Percentiles rank a stretch among this genome's conserved stretches.
These are phyloP conservation scores for Agrilus biguttatus DNA, from an alignment of 2,888 invertebrate species.

Conservation along the genomic window DNA sequence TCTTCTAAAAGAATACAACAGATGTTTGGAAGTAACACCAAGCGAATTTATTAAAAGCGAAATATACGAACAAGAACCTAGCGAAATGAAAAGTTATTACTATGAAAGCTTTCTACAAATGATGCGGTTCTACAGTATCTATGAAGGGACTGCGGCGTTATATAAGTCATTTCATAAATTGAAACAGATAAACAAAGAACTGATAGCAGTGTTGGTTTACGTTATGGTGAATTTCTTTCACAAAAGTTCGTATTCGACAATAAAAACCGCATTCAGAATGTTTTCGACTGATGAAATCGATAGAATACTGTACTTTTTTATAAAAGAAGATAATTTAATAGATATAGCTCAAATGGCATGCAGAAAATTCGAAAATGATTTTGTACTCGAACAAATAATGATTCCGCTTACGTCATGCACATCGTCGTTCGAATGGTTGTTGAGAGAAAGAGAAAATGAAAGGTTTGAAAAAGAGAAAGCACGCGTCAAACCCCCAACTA, in stretches of 20 bases:
- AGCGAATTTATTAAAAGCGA: constrained; percentile 15
- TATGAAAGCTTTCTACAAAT: constrained; percentile 1
- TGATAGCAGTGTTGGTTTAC: constrained; percentile 14
- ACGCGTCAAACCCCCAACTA: constrained; percentile 11
- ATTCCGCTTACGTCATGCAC: constrained; percentile 31
- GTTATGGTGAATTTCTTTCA: constrained; percentile 16
- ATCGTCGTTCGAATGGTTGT: constrained; percentile 12
- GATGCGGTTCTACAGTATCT: constrained; percentile 1
- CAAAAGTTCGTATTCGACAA: background rate
- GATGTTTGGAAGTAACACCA: constrained; percentile 10
- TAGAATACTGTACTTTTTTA: constrained; percentile 30
- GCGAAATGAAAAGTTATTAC: background rate
- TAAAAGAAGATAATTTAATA: constrained; percentile 32
- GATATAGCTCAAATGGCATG: constrained; percentile 35
- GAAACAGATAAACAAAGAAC: constrained; percentile 11
- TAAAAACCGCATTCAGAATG: constrained; percentile 12
- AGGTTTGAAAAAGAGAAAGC: background rate
- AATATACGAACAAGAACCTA: constrained; percentile 2
- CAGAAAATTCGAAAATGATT: constrained; percentile 35
- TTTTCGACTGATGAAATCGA: constrained; percentile 11
- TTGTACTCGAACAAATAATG: constrained; percentile 36
- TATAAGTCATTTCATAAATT: constrained; percentile 11
- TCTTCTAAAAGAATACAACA: constrained; percentile 13
- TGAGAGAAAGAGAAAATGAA: constrained; percentile 7
- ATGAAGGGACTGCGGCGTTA: constrained; percentile 5